Percentiles rank a stretch among this genome's conserved stretches.
Evolutionary conservation across 2,797 vertebrate species (phyloP).

Genomic region (Acanthopagrus latus): DNA sequence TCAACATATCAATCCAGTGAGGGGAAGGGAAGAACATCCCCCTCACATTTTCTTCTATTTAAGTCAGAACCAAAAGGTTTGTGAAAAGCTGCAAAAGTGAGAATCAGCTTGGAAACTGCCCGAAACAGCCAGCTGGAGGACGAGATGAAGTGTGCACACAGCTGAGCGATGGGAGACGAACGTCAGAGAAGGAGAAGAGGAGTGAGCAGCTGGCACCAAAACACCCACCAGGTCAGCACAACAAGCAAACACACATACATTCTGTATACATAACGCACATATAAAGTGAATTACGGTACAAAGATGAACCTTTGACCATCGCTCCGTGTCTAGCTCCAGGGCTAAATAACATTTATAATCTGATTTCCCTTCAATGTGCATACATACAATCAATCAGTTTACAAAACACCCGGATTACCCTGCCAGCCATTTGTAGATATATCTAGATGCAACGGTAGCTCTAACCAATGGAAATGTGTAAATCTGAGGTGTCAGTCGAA

Average conservation of each 20-base stretch:
- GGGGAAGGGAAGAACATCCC: background rate
- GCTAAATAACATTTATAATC: conserved; percentile 18
- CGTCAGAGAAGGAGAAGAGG: conserved; percentile 19
- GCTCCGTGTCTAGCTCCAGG: conserved; percentile 22
- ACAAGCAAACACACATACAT: conserved; percentile 17
- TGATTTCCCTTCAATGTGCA: background rate
- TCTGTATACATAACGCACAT: background rate
- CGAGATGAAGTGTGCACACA: conserved; percentile 26
- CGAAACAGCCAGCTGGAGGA: conserved; percentile 11
- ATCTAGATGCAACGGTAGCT: too few species aligned
- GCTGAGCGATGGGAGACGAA: conserved; percentile 17
- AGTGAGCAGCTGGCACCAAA: conserved; percentile 38
- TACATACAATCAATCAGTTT: background rate
- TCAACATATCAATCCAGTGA: conserved; percentile 2
- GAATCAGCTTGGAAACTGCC: conserved; percentile 14
- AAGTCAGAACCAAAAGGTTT: background rate
- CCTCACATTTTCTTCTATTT: background rate
- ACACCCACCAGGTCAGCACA: conserved; percentile 56
- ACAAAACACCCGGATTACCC: background rate
- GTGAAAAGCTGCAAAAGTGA: conserved; percentile 23
- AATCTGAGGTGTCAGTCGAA: too few species aligned
- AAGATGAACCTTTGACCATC: conserved; percentile 27
- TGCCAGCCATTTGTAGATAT: background rate
- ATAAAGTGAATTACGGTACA: conserved; percentile 30
- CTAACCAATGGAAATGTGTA: too few species aligned